Evolutionary conservation across 64 coral and sea anemone species (phyloP).

Genomic region (Pachyseris speciosa): DNA sequence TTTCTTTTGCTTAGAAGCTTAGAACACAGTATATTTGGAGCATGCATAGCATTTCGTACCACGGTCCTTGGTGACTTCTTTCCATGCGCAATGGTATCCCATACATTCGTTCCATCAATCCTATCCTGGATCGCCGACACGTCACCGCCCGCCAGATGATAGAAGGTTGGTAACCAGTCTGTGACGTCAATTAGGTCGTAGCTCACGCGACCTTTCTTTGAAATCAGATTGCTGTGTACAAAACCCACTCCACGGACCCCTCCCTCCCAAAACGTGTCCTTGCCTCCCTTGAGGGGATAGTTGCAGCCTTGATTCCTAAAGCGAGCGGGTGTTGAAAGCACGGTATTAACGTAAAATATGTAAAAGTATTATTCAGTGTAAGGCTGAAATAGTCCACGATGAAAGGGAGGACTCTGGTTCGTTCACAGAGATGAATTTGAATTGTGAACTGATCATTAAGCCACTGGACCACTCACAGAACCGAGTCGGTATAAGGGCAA

Average conservation of each 20-base stretch:
- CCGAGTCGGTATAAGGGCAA: no score
- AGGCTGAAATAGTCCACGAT: no score
- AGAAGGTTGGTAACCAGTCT: slow-evolving; percentile 99
- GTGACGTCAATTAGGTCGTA: slow-evolving; percentile 90
- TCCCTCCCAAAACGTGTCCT: slow-evolving; percentile 99
- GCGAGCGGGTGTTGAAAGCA: neutral
- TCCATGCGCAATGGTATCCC: slow-evolving; percentile 86
- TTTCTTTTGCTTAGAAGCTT: no score
- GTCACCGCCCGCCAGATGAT: slow-evolving; percentile 94
- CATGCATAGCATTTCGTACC: slow-evolving; percentile 11
- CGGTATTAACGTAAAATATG: neutral
- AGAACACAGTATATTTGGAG: neutral
- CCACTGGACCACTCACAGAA: no score
- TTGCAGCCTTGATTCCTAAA: slow-evolving; percentile 97
- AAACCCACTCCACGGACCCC: slow-evolving; percentile 93
- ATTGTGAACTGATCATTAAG: no score
- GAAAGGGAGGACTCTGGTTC: no score
- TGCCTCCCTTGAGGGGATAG: slow-evolving; percentile 92
- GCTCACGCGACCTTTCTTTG: slow-evolving; percentile 85
- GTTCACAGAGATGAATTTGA: no score
- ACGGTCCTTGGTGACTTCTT: slow-evolving; percentile 75
- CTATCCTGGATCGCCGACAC: slow-evolving; percentile 55
- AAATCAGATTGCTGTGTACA: slow-evolving; percentile 89
- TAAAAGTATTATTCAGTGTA: neutral
- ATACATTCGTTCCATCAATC: slow-evolving; percentile 87